Percentiles rank a stretch among this genome's conserved stretches.
Conservation (phyloP, 2,888 invertebrate genomes). For the Melieria picta region DNA sequence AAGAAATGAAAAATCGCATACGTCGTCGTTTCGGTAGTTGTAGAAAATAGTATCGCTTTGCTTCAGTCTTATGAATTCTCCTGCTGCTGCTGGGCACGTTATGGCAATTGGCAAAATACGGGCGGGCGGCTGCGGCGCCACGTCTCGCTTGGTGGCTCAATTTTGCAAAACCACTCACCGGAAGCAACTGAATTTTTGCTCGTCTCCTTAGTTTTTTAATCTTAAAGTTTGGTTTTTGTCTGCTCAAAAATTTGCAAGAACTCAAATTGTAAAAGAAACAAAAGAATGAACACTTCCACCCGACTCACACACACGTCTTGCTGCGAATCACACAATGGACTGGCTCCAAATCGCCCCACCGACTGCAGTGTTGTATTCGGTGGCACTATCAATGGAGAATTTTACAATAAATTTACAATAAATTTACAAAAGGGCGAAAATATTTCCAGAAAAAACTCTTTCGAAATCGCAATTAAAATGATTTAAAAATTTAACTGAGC, state of each 20-base stretch:
- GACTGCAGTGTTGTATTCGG: too few relatives aligned
- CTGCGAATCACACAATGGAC: constrained; percentile 26
- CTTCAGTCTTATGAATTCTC: constrained; percentile 33
- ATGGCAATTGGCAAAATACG: constrained; percentile 6
- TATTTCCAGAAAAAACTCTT: too few relatives aligned
- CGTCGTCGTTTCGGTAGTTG: too few relatives aligned
- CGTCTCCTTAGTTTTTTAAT: background rate
- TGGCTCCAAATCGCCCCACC: background rate
- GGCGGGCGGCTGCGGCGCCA: too few relatives aligned
- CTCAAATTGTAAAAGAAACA: constrained; percentile 24
- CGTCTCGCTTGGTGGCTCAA: constrained; percentile 3
- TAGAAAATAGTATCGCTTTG: constrained; percentile 10
- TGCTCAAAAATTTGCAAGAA: constrained; percentile 23
- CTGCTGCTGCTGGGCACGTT: constrained; percentile 19
- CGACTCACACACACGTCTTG: constrained; percentile 26
- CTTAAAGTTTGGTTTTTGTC: constrained; percentile 5
- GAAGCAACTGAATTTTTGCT: background rate
- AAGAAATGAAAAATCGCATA: too few relatives aligned
- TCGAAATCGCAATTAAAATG: too few relatives aligned
- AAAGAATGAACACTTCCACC: constrained; percentile 22
- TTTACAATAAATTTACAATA: too few relatives aligned
- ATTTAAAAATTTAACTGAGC: too few relatives aligned
- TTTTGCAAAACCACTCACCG: background rate
- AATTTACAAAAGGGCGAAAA: too few relatives aligned
- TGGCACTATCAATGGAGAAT: too few relatives aligned